These are phyloP conservation scores for Romanogobio albipinnatus DNA, from an alignment of 2,113 vertebrate species.

Conservation along the genomic window DNA sequence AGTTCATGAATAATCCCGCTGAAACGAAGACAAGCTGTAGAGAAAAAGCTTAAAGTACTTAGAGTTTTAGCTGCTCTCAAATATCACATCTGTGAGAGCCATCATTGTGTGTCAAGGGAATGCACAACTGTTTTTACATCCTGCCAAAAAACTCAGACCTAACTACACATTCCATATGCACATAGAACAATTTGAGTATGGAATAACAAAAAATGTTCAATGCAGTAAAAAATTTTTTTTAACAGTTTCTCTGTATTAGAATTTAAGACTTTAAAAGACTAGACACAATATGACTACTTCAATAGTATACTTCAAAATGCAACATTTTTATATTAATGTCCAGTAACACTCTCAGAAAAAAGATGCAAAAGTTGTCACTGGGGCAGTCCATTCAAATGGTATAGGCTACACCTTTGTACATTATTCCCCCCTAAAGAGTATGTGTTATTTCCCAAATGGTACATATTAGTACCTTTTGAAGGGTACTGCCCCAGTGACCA, in stretches of 20 bases:
- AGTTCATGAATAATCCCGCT: neutral
- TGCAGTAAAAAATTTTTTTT: neutral
- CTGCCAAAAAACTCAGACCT: constrained; percentile 56
- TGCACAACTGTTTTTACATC: constrained; percentile 69
- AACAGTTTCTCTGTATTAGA: neutral
- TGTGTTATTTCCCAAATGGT: too few species aligned
- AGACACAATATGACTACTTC: neutral
- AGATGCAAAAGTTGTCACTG: too few species aligned
- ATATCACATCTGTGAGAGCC: constrained; percentile 75
- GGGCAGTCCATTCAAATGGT: too few species aligned
- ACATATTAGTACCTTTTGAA: too few species aligned
- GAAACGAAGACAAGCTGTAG: neutral
- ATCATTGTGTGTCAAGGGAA: constrained; percentile 71
- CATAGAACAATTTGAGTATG: neutral
- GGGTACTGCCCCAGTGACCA: too few species aligned
- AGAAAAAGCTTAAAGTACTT: constrained; percentile 19
- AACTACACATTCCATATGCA: constrained; percentile 43
- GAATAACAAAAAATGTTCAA: too few species aligned
- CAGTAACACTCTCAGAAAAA: neutral
- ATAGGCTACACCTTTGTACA: too few species aligned
- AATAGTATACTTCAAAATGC: neutral
- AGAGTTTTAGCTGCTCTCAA: constrained; percentile 60
- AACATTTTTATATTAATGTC: neutral
- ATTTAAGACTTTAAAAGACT: neutral
- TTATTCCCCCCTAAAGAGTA: too few species aligned